phyloP scores from a whole-genome alignment of 2,888 invertebrate species.

The Unio pictorum region DNA sequence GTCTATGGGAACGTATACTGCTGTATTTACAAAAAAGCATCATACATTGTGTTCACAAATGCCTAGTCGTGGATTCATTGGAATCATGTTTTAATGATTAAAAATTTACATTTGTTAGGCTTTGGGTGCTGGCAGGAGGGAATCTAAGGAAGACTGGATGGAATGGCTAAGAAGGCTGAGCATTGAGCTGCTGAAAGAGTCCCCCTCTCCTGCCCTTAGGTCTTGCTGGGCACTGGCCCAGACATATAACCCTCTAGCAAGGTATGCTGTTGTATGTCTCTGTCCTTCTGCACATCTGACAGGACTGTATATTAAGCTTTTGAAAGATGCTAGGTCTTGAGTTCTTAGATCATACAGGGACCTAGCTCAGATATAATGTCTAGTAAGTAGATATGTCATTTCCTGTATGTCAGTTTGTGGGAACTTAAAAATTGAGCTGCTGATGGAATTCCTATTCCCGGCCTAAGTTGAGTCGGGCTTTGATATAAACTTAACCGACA shows the following conservation, averaged over 20 bases:
- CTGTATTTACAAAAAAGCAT: too few species aligned
- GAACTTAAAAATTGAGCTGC: slow-evolving; percentile 89
- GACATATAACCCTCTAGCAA: slow-evolving; percentile 93
- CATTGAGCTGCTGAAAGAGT: slow-evolving; percentile 93
- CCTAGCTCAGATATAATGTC: slow-evolving; percentile 87
- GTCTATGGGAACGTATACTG: too few species aligned
- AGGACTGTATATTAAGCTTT: slow-evolving; percentile 89
- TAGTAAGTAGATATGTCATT: slow-evolving; percentile 78
- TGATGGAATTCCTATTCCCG: slow-evolving; percentile 96
- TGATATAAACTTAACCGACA: slow-evolving; percentile 18
- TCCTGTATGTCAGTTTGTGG: slow-evolving; percentile 67
- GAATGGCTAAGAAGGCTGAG: slow-evolving; percentile 95
- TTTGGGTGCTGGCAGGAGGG: slow-evolving; percentile 92
- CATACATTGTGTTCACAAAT: too few species aligned
- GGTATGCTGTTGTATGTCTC: slow-evolving; percentile 55
- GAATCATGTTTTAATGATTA: too few species aligned
- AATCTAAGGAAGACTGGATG: slow-evolving; percentile 98
- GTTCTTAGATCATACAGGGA: slow-evolving; percentile 90
- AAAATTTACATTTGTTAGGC: slow-evolving; percentile 72
- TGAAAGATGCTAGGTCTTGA: slow-evolving; percentile 94
- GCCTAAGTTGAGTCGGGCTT: slow-evolving; percentile 85
- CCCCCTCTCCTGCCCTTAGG: slow-evolving; percentile 93
- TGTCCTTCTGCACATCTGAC: slow-evolving; percentile 75
- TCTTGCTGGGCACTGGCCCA: slow-evolving; percentile 87
- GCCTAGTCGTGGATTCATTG: too few species aligned